phyloP scores from a whole-genome alignment of 2,888 invertebrate species.

The Agrochola litura region DNA sequence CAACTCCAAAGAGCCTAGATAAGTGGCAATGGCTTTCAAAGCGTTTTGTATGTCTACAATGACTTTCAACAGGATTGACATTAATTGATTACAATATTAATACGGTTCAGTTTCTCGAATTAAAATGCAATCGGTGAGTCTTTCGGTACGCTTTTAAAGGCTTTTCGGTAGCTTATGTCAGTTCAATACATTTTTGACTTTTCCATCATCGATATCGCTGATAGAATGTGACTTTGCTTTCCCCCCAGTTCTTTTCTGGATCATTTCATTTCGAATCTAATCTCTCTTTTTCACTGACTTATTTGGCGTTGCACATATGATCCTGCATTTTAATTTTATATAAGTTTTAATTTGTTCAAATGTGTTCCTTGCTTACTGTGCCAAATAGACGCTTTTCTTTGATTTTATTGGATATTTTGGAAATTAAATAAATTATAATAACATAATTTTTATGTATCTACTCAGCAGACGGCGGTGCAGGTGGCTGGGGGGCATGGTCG shows the following conservation, averaged over 20 bases:
- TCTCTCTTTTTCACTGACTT: neutral
- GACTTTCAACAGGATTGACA: too few relatives aligned
- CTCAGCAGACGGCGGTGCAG: conserved; percentile 93
- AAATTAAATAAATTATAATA: neutral
- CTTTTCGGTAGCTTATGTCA: too few relatives aligned
- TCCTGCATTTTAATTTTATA: neutral
- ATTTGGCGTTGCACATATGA: too few relatives aligned
- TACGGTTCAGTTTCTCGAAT: too few relatives aligned
- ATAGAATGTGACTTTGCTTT: too few relatives aligned
- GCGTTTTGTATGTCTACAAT: too few relatives aligned
- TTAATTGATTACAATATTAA: too few relatives aligned
- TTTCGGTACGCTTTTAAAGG: too few relatives aligned
- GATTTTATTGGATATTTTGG: neutral
- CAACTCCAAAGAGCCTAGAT: neutral
- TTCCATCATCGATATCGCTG: too few relatives aligned
- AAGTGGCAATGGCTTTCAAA: too few relatives aligned
- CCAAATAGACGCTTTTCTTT: neutral
- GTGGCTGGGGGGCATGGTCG: conserved; percentile 95
- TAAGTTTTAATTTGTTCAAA: neutral
- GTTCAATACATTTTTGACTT: too few relatives aligned
- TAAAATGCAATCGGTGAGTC: too few relatives aligned
- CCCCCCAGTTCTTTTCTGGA: neutral
- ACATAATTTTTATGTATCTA: neutral
- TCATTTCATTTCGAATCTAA: neutral
- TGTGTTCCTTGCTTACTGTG: neutral